Evolutionary conservation across 2,113 vertebrate species (phyloP).

Genomic region (Xyliphius kryptos): DNA sequence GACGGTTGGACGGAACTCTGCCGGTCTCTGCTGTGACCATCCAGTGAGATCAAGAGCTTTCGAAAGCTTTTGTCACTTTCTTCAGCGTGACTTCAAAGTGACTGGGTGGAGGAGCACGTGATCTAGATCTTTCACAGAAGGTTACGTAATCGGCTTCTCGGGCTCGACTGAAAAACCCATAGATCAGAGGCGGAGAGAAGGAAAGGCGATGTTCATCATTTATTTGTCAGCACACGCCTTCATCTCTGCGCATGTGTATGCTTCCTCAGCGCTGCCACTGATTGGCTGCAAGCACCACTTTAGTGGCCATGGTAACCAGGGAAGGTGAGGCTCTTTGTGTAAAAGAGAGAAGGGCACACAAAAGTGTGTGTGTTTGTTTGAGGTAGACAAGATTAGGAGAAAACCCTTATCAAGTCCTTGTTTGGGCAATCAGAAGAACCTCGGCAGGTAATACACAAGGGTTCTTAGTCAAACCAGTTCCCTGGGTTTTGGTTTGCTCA

Average conservation of each 20-base stretch:
- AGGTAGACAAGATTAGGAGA: constrained; percentile 8
- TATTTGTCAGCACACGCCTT: constrained; percentile 39
- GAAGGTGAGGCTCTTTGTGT: constrained; percentile 51
- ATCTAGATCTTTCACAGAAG: constrained; percentile 27
- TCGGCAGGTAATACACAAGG: not conserved
- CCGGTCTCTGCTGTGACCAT: not conserved
- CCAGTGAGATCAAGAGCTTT: constrained; percentile 17
- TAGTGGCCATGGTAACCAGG: constrained; percentile 66
- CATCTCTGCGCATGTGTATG: constrained; percentile 40
- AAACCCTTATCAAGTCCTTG: constrained; percentile 37
- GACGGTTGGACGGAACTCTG: constrained; percentile 28
- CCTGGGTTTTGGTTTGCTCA: too few species aligned
- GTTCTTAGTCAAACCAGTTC: too few species aligned
- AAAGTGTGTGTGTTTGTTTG: constrained; percentile 27
- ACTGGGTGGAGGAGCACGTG: constrained; percentile 23
- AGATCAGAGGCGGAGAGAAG: constrained; percentile 9
- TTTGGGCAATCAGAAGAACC: constrained; percentile 37
- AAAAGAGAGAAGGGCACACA: constrained; percentile 24
- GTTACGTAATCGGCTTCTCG: not conserved
- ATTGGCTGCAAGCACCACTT: constrained; percentile 48
- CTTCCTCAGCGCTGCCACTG: constrained; percentile 20
- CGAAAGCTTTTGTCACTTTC: constrained; percentile 19
- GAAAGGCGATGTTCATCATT: constrained; percentile 8
- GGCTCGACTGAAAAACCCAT: constrained; percentile 31
- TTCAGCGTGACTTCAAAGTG: constrained; percentile 11